Evolutionary conservation across 1,140 invertebrate species (phyloP).

Genomic region (Chymomyza costata): DNA sequence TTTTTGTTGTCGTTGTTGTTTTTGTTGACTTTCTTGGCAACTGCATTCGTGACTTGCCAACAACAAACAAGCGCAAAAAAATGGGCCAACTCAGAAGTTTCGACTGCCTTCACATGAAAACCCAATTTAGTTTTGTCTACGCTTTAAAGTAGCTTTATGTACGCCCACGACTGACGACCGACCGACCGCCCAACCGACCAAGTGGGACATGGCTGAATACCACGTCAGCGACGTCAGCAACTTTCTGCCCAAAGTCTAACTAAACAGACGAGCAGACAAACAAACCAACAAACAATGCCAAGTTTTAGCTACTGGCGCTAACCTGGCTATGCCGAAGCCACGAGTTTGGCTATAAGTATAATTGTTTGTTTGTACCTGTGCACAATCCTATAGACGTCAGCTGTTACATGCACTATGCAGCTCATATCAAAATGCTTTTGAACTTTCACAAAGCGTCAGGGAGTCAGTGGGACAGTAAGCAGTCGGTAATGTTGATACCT

Average conservation of each 20-base stretch:
- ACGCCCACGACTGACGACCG: too few species aligned
- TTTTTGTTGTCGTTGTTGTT: slow-evolving; percentile 45
- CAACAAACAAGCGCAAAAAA: slow-evolving; percentile 51
- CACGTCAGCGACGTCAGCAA: not conserved
- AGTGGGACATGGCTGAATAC: slow-evolving; percentile 30
- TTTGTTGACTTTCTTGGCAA: slow-evolving; percentile 44
- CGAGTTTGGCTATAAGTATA: too few species aligned
- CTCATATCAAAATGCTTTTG: slow-evolving; percentile 37
- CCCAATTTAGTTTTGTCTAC: slow-evolving; percentile 44
- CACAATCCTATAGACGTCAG: not conserved
- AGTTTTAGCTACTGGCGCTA: too few species aligned
- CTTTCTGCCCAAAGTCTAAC: not conserved
- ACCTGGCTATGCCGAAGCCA: too few species aligned
- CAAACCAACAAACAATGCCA: not conserved
- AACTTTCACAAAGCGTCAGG: slow-evolving; percentile 40
- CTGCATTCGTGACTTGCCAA: slow-evolving; percentile 44
- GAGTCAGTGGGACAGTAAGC: slow-evolving; percentile 4
- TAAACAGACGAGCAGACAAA: not conserved
- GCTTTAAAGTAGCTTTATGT: slow-evolving; percentile 29
- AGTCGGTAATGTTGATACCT: too few species aligned
- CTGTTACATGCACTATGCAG: slow-evolving; percentile 24
- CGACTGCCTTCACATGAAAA: slow-evolving; percentile 34
- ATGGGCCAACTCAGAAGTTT: slow-evolving; percentile 42
- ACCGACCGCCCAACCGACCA: slow-evolving; percentile 26
- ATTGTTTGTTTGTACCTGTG: too few species aligned